These are phyloP conservation scores for Uromys caudimaculatus DNA, from an alignment of 2,797 vertebrate species.

Conservation along the genomic window DNA sequence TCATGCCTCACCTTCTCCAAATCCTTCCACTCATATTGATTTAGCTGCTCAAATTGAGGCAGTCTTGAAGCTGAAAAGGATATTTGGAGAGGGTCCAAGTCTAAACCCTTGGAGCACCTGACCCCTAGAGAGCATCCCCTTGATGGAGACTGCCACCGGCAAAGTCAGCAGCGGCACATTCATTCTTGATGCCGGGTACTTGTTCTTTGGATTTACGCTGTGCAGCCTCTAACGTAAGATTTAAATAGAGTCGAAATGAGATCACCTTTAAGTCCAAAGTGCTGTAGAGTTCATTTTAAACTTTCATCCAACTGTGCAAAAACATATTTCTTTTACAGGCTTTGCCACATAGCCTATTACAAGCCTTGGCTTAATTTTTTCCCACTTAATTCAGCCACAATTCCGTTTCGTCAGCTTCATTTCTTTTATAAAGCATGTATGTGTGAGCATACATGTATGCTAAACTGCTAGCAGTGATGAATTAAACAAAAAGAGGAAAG, in stretches of 20 bases:
- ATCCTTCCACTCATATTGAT: constrained; percentile 48
- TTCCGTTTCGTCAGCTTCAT: neutral
- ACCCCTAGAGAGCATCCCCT: neutral
- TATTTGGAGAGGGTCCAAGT: constrained; percentile 48
- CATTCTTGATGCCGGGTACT: neutral
- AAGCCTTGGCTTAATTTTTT: constrained; percentile 42
- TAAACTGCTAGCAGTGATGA: neutral
- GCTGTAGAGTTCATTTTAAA: constrained; percentile 62
- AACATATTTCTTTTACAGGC: constrained; percentile 37
- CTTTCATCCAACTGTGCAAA: constrained; percentile 55
- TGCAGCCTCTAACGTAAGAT: constrained; percentile 51
- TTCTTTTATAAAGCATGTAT: neutral
- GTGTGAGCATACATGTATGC: neutral
- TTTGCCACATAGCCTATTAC: constrained; percentile 36
- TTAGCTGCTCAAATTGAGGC: constrained; percentile 31
- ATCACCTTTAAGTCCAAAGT: constrained; percentile 68
- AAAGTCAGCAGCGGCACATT: neutral
- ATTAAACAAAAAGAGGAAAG: neutral
- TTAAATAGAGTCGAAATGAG: constrained; percentile 70
- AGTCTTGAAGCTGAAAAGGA: constrained; percentile 29
- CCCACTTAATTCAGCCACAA: constrained; percentile 25
- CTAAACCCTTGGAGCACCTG: constrained; percentile 43
- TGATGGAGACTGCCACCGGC: neutral
- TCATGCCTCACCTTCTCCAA: constrained; percentile 28
- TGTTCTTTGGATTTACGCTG: constrained; percentile 60